Evolutionary conservation across 2,797 vertebrate species (phyloP).

Genomic region (Enteromius viviparus): DNA sequence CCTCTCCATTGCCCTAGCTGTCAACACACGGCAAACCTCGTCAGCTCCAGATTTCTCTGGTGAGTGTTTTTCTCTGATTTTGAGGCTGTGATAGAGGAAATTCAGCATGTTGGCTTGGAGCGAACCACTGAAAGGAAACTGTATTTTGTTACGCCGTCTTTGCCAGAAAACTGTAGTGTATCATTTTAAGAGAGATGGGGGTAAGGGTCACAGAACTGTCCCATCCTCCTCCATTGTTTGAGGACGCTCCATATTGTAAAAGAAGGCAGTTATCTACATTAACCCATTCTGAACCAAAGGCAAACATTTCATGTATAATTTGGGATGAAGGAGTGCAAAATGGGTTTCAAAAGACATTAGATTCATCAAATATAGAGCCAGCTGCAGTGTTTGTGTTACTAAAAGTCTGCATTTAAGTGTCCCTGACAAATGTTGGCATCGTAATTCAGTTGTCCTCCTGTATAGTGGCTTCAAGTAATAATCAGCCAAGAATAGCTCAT

Average conservation of each 20-base stretch:
- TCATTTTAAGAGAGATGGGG: conserved; percentile 50
- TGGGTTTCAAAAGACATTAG: neutral
- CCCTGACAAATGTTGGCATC: neutral
- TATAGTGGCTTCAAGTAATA: conserved; percentile 11
- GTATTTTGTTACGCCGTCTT: conserved; percentile 61
- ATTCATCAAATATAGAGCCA: neutral
- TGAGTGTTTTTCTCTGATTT: conserved; percentile 65
- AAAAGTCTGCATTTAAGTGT: neutral
- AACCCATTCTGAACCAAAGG: conserved; percentile 20
- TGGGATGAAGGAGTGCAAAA: neutral
- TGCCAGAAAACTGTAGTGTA: conserved; percentile 57
- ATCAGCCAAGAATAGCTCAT: conserved; percentile 47
- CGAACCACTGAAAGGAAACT: conserved; percentile 46
- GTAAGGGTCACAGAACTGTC: conserved; percentile 49
- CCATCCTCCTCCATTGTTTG: conserved; percentile 44
- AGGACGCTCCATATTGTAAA: conserved; percentile 5
- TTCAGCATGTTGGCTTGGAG: conserved; percentile 31
- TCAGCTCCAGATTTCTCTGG: conserved; percentile 76
- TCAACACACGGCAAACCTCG: conserved; percentile 37
- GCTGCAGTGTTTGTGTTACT: neutral
- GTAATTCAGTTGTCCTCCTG: neutral
- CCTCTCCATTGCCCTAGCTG: conserved; percentile 62
- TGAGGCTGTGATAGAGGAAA: neutral
- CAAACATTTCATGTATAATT: neutral
- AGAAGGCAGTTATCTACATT: conserved; percentile 4